Evolutionary conservation across 2,113 vertebrate species (phyloP), one percentile per base, ranked within the genome.

Genomic region (Thamnophis sirtalis): DNA sequence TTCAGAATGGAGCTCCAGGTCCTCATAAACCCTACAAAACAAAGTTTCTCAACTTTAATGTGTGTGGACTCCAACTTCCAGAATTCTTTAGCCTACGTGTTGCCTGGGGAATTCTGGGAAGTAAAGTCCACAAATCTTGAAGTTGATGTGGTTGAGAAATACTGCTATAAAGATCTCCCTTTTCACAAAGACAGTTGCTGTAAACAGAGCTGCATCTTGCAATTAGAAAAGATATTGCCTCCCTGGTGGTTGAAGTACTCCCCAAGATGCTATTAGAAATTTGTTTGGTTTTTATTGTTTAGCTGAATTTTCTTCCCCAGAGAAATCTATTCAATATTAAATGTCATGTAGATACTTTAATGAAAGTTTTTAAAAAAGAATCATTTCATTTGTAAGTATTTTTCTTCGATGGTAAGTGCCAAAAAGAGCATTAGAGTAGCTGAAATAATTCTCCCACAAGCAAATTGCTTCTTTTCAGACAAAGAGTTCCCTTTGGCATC

Each of bases 281-380:
- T 80, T 73, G 63, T 33, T 73, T 80, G 73, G 6, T 21, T 80
- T 80, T 80, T 80, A 21, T 80, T 80, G 3, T 43, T 80, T 17
- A 80, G 73, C 33, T 80, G 73, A 80, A 80, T 43, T 80, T 80
- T 80, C 73, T 80, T 43, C 33, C 33, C 7, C 43, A 7, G 73
- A 80, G 15, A 80, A 80, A 80, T 80, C 73, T 80, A 80, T 43
- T 80, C 17, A 68, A 88, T 93, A 48, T 19, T 11, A 63, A 91
- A 21, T 91, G 11, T 43, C 11, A 94, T 94, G 87, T 87, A 89
- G 91, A 89, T 84, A 92, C 93, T 84, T 4, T 85, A 88, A 80
- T 89, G 93, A 17, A 86, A 93, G 90, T 85, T 80, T 21, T 80
- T 28, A 85, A 48, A 92, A 86, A 58, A 93, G 28, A 87, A 86